phyloP scores from a whole-genome alignment of 1,140 invertebrate species.

The Pteromalus puparum region DNA sequence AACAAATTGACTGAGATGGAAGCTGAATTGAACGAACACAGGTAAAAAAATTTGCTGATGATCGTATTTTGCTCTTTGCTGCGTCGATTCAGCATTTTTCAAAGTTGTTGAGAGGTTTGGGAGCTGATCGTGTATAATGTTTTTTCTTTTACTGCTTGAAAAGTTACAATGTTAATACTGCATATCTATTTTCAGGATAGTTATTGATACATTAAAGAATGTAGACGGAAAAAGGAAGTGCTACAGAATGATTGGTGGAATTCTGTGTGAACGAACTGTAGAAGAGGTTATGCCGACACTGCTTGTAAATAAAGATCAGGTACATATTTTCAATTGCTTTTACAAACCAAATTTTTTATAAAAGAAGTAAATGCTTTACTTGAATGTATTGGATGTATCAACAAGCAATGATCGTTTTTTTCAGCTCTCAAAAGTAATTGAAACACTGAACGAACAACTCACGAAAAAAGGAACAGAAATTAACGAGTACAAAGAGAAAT shows the following conservation, averaged over 20 bases:
- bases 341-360: not conserved
- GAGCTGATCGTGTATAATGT: not conserved
- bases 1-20: constrained; percentile 94
- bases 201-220: constrained; percentile 93
- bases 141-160: not conserved
- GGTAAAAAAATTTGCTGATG: constrained; percentile 78
- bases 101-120: not conserved
- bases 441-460: constrained; percentile 87
- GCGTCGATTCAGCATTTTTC: not conserved
- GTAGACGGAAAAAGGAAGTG: constrained; percentile 92
- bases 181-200: constrained; percentile 83
- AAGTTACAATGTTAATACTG: not conserved
- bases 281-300: constrained; percentile 93
- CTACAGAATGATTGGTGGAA: constrained; percentile 94
- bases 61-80: not conserved
- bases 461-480: constrained; percentile 92
- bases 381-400: not conserved
- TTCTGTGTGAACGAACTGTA: constrained; percentile 94
- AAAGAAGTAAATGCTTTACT: not conserved
- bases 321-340: constrained; percentile 61
- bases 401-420: constrained; percentile 62
- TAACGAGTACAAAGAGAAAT: constrained; percentile 93
- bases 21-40: constrained; percentile 95
- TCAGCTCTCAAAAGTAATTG: constrained; percentile 86
- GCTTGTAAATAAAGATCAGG: constrained; percentile 88